Evolutionary conservation across 2,113 vertebrate genomes (phyloP).

Genomic region (Cavia porcellus): DNA sequence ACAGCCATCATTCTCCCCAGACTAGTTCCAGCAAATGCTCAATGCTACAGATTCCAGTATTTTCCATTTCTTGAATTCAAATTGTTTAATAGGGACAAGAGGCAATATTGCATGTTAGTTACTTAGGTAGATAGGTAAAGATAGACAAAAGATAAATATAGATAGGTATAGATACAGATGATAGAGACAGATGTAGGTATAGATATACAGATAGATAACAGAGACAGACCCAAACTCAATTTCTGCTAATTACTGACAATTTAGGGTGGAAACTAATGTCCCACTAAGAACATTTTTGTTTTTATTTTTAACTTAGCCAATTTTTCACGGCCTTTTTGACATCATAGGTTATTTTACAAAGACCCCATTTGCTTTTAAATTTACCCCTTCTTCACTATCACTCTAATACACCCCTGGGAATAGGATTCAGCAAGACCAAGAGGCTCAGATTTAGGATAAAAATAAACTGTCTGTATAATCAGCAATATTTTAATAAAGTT

Average conservation of each 20-base stretch:
- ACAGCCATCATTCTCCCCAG: neutral
- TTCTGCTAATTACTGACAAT: constrained; percentile 7
- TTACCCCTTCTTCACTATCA: neutral
- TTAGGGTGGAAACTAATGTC: neutral
- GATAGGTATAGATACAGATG: no score
- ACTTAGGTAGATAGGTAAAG: neutral
- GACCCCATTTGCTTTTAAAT: neutral
- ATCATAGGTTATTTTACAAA: neutral
- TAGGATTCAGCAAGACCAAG: neutral
- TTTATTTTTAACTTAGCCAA: neutral
- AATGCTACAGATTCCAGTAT: neutral
- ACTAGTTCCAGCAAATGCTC: neutral
- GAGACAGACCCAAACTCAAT: neutral
- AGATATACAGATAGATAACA: neutral
- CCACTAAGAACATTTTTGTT: constrained; percentile 6
- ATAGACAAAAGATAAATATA: no score
- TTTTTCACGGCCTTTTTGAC: neutral
- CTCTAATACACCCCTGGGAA: neutral
- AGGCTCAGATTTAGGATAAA: neutral
- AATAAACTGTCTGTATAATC: neutral
- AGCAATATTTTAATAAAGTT: constrained; percentile 25
- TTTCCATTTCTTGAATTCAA: neutral
- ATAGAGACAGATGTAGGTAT: neutral
- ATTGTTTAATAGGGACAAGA: neutral
- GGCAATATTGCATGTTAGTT: neutral